These are phyloP conservation scores for Melanargia galathea DNA, from an alignment of 2,888 invertebrate species.

Conservation along the genomic window DNA sequence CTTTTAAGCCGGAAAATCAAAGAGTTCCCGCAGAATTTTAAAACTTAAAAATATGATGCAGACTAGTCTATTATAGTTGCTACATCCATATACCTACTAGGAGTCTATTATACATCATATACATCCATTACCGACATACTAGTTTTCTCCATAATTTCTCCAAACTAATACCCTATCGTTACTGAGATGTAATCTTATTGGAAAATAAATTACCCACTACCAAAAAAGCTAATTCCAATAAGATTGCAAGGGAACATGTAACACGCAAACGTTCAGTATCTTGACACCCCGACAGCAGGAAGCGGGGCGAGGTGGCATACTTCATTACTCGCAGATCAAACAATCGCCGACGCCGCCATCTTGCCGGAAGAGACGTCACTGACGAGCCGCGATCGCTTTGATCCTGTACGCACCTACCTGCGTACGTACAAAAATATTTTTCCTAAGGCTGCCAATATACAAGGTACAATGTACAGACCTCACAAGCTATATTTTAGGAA, in stretches of 20 bases:
- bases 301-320: conserved; percentile 76
- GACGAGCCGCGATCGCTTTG: conserved; percentile 75
- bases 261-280: conserved; percentile 70
- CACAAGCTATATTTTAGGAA: too few relatives aligned
- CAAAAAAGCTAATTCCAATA: conserved; percentile 43
- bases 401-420: conserved; percentile 52
- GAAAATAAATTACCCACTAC: conserved; percentile 21
- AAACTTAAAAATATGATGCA: too few relatives aligned
- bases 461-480: not conserved
- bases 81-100: not conserved
- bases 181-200: conserved; percentile 12
- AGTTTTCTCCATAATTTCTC: not conserved
- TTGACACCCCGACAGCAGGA: conserved; percentile 77
- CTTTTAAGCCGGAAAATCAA: too few relatives aligned
- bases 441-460: conserved; percentile 38
- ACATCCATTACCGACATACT: not conserved
- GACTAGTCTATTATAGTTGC: too few relatives aligned
- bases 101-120: too few relatives aligned
- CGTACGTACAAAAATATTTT: conserved; percentile 72
- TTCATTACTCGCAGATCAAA: conserved; percentile 82
- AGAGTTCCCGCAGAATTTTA: too few relatives aligned
- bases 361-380: conserved; percentile 77
- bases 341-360: conserved; percentile 77
- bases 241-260: conserved; percentile 52
- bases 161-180: not conserved